phyloP scores from a whole-genome alignment of 2,113 vertebrate genomes.

The Macroglossus sobrinus region DNA sequence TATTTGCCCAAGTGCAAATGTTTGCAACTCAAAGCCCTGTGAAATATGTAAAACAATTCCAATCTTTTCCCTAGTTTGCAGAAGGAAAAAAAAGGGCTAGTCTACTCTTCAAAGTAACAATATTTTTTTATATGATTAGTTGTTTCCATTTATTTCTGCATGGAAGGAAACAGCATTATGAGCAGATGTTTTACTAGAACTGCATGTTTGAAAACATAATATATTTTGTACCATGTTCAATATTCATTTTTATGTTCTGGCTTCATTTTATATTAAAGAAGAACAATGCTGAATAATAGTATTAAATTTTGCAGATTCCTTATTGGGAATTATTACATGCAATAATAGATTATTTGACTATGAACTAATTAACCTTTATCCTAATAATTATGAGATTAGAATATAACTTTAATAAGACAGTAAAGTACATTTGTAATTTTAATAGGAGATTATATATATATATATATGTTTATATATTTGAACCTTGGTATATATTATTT shows the following conservation, averaged over 20 bases:
- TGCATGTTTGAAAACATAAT: not conserved
- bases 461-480: not conserved
- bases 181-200: constrained; percentile 16
- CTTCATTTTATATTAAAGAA: not conserved
- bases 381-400: not conserved
- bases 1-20: constrained; percentile 23
- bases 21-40: constrained; percentile 4
- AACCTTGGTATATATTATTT: too few relatives aligned
- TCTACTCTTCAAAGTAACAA: not conserved
- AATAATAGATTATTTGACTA: not conserved
- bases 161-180: not conserved
- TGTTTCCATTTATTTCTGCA: constrained; percentile 48
- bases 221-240: constrained; percentile 2
- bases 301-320: constrained; percentile 11
- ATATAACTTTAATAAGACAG: not conserved
- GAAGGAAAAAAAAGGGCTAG: not conserved
- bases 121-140: constrained; percentile 30
- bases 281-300: not conserved
- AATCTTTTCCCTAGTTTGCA: not conserved
- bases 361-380: not conserved
- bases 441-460: not conserved
- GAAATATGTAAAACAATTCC: constrained; percentile 63
- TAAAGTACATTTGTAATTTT: not conserved
- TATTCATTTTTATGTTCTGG: not conserved
- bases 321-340: not conserved